These are phyloP conservation scores for Urocitellus parryii DNA, from an alignment of 2,113 vertebrate genomes.

Conservation along the genomic window DNA sequence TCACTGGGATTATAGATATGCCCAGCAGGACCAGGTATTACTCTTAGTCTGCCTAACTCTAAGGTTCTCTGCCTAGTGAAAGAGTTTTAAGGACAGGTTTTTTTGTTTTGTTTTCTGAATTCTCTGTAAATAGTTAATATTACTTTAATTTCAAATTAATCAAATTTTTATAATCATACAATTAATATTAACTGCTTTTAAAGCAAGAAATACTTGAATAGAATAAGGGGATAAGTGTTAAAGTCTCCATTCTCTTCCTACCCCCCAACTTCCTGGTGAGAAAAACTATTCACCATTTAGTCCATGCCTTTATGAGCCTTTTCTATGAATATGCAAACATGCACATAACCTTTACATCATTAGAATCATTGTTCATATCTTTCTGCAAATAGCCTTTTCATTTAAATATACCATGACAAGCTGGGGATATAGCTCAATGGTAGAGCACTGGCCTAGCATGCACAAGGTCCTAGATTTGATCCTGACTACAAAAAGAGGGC, in stretches of 20 bases:
- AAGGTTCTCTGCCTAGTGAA: not conserved
- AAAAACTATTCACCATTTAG: not conserved
- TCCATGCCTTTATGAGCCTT: not conserved
- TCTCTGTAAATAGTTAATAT: not conserved
- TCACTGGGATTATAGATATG: not conserved
- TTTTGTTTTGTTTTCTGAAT: not conserved
- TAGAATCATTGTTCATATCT: not conserved
- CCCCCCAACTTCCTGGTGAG: not conserved
- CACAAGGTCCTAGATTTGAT: no score
- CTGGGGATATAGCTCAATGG: no score
- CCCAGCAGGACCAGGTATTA: no score
- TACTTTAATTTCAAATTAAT: not conserved
- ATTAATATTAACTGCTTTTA: not conserved
- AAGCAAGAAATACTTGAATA: not conserved
- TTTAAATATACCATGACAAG: not conserved
- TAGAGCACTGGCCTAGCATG: no score
- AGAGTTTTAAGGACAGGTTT: not conserved
- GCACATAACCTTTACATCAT: not conserved
- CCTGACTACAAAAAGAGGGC: no score
- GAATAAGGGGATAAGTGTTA: not conserved
- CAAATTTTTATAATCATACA: not conserved
- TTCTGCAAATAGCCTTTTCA: not conserved
- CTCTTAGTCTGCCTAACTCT: not conserved
- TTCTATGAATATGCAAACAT: not conserved
- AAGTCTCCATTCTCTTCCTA: not conserved